phyloP scores from a whole-genome alignment of 2,113 vertebrate species.

The Pampusana beccarii region DNA sequence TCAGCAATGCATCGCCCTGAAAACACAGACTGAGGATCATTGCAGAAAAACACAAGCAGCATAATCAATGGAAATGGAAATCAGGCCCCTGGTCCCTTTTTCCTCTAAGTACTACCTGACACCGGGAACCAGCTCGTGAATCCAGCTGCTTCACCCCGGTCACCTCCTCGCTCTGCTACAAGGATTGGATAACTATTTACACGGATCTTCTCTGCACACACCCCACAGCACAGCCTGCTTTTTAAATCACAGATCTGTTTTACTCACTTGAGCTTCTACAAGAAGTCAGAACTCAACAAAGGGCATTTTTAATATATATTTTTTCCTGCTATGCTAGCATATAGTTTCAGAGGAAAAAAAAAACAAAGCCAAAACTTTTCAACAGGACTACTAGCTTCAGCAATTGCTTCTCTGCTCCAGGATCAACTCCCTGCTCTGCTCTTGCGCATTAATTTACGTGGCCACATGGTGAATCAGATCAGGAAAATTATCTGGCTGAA shows the following conservation, averaged over 20 bases:
- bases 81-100: not conserved
- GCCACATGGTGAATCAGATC: not conserved
- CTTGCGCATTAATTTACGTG: not conserved
- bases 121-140: not conserved
- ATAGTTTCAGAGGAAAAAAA: not conserved
- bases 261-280: not conserved
- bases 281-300: not conserved
- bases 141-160: too few species aligned
- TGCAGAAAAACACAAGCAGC: not conserved
- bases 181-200: rapidly evolving
- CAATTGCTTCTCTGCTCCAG: not conserved
- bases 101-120: not conserved
- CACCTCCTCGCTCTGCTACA: not conserved
- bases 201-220: not conserved
- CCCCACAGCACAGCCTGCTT: not conserved
- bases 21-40: not conserved
- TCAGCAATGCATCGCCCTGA: not conserved
- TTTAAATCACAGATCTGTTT: not conserved
- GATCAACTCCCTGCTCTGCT: not conserved
- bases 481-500: conserved; percentile 31
- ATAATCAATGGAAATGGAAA: not conserved
- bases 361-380: not conserved
- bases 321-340: not conserved
- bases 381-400: not conserved
- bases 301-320: not conserved